Percentiles rank a stretch among this genome's conserved stretches.
Evolutionary conservation across 2,113 vertebrate species (phyloP).

Genomic region (Ramphastos sulfuratus): DNA sequence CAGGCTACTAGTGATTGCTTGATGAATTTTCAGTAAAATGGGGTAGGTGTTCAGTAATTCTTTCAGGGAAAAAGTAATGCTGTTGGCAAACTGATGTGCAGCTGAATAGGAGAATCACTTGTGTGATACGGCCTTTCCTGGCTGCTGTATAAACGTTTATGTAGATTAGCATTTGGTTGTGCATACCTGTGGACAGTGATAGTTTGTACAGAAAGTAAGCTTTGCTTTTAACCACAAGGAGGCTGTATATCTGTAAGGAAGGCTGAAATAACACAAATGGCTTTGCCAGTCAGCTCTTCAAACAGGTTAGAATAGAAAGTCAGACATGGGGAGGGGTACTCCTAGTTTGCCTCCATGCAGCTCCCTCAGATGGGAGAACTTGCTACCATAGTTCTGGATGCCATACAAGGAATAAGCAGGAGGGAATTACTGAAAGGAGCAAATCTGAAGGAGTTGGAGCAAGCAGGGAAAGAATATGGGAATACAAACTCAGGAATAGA

Average conservation of each 20-base stretch:
- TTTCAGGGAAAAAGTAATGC: neutral
- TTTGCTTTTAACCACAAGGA: neutral
- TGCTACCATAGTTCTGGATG: neutral
- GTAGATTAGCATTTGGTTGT: neutral
- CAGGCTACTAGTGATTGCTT: neutral
- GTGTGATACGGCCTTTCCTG: neutral
- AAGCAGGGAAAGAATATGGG: neutral
- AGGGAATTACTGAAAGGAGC: neutral
- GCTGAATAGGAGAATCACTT: neutral
- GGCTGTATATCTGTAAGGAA: neutral
- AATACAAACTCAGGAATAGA: neutral
- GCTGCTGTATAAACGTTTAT: neutral
- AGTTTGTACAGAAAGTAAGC: neutral
- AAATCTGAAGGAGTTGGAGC: neutral
- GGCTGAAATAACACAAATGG: neutral
- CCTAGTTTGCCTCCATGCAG: neutral
- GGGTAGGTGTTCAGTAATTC: neutral
- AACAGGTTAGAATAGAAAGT: neutral
- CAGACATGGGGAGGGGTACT: neutral
- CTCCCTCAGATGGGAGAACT: neutral
- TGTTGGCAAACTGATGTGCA: neutral
- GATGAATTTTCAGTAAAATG: neutral
- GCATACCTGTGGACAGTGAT: neutral
- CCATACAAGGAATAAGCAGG: neutral
- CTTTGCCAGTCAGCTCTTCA: neutral